Percentiles rank a stretch among this genome's conserved stretches.
Conservation (phyloP, 2,797 vertebrate species). For the Ambastaia sidthimunki region DNA sequence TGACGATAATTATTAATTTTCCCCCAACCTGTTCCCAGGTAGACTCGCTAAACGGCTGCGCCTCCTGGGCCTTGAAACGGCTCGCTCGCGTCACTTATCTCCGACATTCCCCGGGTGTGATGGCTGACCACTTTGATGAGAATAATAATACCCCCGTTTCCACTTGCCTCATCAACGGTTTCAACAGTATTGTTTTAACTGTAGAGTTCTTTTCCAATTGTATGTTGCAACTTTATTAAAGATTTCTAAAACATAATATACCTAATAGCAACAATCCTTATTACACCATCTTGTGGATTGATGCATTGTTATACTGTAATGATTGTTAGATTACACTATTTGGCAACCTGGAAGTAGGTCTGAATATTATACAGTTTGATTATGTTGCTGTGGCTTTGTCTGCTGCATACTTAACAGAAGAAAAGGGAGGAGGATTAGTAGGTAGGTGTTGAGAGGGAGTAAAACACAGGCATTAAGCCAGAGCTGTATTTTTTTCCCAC, state of each 20-base stretch:
- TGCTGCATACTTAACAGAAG: too few relatives aligned
- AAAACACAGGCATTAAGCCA: neutral
- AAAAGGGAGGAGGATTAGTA: neutral
- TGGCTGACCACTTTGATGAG: slow-evolving; percentile 72
- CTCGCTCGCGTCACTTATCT: slow-evolving; percentile 73
- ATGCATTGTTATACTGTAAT: neutral
- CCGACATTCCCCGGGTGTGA: slow-evolving; percentile 67
- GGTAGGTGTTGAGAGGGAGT: slow-evolving; percentile 1
- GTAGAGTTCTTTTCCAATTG: too few relatives aligned
- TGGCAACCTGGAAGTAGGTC: neutral
- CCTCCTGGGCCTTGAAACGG: slow-evolving; percentile 71
- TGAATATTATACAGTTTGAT: neutral
- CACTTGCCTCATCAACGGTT: slow-evolving; percentile 57
- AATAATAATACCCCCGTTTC: slow-evolving; percentile 68
- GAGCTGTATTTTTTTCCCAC: slow-evolving; percentile 40
- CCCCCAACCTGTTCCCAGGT: slow-evolving; percentile 70
- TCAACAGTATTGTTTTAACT: too few relatives aligned
- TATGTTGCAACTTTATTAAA: too few relatives aligned
- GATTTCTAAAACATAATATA: too few relatives aligned
- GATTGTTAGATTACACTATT: neutral
- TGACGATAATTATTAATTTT: slow-evolving; percentile 98
- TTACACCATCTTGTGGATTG: too few relatives aligned
- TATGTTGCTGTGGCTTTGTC: too few relatives aligned
- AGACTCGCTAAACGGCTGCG: slow-evolving; percentile 63
- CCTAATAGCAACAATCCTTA: too few relatives aligned